These are phyloP conservation scores for Pluvianellus socialis DNA, from an alignment of 2,113 vertebrate genomes.

Conservation along the genomic window DNA sequence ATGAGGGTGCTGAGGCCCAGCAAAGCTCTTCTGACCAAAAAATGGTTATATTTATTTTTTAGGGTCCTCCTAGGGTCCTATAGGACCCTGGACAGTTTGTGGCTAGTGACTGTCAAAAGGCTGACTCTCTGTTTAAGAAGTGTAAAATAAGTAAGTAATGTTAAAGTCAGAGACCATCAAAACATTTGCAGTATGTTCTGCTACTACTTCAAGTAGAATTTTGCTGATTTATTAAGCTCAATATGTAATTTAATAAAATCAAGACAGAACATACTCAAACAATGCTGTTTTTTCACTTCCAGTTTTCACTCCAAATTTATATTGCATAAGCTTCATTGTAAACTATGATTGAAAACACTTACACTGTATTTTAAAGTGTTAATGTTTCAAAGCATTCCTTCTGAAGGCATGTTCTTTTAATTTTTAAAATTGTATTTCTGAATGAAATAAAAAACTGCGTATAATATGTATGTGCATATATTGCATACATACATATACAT, in stretches of 20 bases:
- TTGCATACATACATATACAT: background rate
- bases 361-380: background rate
- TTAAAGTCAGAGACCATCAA: background rate
- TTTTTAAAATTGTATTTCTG: background rate
- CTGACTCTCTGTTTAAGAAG: background rate
- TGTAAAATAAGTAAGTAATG: background rate
- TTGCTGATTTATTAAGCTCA: background rate
- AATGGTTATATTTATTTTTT: background rate
- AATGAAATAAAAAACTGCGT: background rate
- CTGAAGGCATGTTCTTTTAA: background rate
- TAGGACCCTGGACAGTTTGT: background rate
- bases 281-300: background rate
- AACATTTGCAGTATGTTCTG: background rate
- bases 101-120: background rate
- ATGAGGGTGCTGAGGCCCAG: background rate
- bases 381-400: background rate
- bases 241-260: background rate
- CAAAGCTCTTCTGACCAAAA: fast-evolving
- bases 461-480: background rate
- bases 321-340: background rate
- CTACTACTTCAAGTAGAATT: background rate
- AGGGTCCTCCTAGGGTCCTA: background rate
- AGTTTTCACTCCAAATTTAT: background rate
- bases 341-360: background rate
- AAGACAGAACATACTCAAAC: background rate